Evolutionary conservation across 2,888 invertebrate species (phyloP), one percentile per base, ranked within the genome.

Genomic region (Drosophila ezoana): DNA sequence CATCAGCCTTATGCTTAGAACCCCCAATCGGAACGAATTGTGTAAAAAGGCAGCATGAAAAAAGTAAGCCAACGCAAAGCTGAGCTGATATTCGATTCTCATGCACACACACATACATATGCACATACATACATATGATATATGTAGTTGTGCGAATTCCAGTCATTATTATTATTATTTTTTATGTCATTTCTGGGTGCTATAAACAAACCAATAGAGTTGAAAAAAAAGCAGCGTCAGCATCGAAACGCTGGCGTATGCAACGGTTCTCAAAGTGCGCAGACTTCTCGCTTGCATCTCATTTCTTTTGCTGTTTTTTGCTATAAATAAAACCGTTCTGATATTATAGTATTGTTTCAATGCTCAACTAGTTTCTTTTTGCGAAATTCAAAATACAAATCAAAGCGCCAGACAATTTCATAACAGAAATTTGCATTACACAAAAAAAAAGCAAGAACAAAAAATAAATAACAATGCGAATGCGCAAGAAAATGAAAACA

Each of bases 351-450:
- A 37, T 53, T 43, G 14, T 47, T 54, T 51, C 6, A 53, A 63
- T 59, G 54, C 16, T 14, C 56, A 62, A 80, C 76, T 62, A 76
- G 82, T 74, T 72, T 71, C 62, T 69, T 76, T 87, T 74, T 72
- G 63, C 63, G 35, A 73, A 82, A 77, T 86, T 80, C 52, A 75
- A 72, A 78, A 81, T 14, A 63, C 60, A 57, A 76, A 85, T 85
- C 72, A 83, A 82, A 86, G 59, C 70, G 72, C 65, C 75, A 80
- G 83, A 83, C 89, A 77, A 83, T 83, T 83, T 83, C 87, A 83
- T 88, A 88, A 83, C 84, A 88, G 69, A 58, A 74, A 86, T 83
- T 83, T 83, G 87, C 87, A 88, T 77, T 49, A 56, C 63, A 72
- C 71, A 57, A 62, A 69, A 41, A 41, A 48, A 32, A 63, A 60